Base-by-base conservation (phyloP, 2,797 vertebrate genomes). In the Vultur gryphus region DNA sequence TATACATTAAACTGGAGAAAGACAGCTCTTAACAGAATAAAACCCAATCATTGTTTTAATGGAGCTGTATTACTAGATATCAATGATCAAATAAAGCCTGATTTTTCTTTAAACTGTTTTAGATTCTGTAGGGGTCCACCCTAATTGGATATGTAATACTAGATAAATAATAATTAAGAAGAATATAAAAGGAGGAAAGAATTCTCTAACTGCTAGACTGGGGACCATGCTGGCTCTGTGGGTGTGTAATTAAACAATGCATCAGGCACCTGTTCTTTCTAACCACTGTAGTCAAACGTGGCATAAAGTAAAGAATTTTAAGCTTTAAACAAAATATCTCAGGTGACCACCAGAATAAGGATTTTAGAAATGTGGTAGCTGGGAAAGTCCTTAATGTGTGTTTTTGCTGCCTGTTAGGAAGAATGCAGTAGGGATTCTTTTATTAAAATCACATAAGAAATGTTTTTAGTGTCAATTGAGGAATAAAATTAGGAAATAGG, bases 141-240 rank as follows among this genome's bases (percentile, higher is more conserved):
- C 49, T 88, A 90, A 90, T 80, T 86, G 58, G 67, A 31, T 83
- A 46, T 65, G 20, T 88, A 94, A 82, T 43, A 54, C 29, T 80
- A 41, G 84, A 51, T 81, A 91, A 85, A 90, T 72, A 95, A 71
- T 92, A 92, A 92, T 90, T 82, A 85, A 88, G 80, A 66, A 72
- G 49, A 69, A 44, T 71, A 67, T 92, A 78, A 88, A 83, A 88
- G 26, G 44, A 82, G 17, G 59, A 58, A 71, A 52, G 28, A 61
- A 84, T 85, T 88, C 52, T 82, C 39, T 62, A 13, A 43, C 58
- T 93, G 66, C 54, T 79, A 61, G 76, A n/a, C 26, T 48, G 39
- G 48, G 58, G 76, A 70, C 62, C 54, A 59, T 0, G 7, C 61
- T 90, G 89, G 16, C 35, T 85, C 62, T 1, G 2, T 41, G 67